Percentiles rank a stretch among this genome's conserved stretches.
phyloP scores from a whole-genome alignment of 2,888 invertebrate genomes.

The Drosophila atroscutellata region DNA sequence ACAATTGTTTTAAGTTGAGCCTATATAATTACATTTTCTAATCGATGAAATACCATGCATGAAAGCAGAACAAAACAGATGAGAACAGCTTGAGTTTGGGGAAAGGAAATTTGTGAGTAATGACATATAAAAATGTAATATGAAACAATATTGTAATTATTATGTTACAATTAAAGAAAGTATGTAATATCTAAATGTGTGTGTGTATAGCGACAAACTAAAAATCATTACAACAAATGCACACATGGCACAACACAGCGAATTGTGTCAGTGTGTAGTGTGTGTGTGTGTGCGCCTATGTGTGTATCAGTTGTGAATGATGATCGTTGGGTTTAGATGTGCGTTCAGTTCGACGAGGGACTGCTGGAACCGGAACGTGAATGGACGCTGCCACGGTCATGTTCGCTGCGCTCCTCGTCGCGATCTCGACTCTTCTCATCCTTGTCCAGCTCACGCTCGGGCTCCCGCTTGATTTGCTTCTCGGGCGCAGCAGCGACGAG shows the following conservation, averaged over 20 bases:
- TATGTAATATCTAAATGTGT: slow-evolving; percentile 57
- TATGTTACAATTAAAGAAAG: slow-evolving; percentile 71
- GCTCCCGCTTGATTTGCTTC: slow-evolving; percentile 47
- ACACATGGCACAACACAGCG: slow-evolving; percentile 13
- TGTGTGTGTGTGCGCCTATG: slow-evolving; percentile 10
- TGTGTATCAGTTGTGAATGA: slow-evolving; percentile 28
- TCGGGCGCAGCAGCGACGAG: slow-evolving; percentile 43
- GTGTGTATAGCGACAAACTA: slow-evolving; percentile 63
- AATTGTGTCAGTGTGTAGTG: slow-evolving; percentile 21
- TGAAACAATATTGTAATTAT: slow-evolving; percentile 66
- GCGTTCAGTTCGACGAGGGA: slow-evolving; percentile 87
- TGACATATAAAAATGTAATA: slow-evolving; percentile 39
- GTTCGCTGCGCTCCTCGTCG: slow-evolving; percentile 81
- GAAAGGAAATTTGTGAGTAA: slow-evolving; percentile 13
- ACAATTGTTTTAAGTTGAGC: slow-evolving; percentile 70
- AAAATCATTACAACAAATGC: slow-evolving; percentile 46
- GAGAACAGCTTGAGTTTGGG: slow-evolving; percentile 34
- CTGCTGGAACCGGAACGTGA: slow-evolving; percentile 94
- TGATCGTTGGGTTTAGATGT: slow-evolving; percentile 32
- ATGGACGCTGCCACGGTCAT: slow-evolving; percentile 88
- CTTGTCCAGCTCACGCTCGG: slow-evolving; percentile 79
- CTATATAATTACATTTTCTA: slow-evolving; percentile 74
- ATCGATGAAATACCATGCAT: slow-evolving; percentile 53
- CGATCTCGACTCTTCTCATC: slow-evolving; percentile 82
- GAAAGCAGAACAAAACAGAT: slow-evolving; percentile 43